Conservation (phyloP, 37 sponge, comb jelly and placozoan species). For the Oopsacas minuta region DNA sequence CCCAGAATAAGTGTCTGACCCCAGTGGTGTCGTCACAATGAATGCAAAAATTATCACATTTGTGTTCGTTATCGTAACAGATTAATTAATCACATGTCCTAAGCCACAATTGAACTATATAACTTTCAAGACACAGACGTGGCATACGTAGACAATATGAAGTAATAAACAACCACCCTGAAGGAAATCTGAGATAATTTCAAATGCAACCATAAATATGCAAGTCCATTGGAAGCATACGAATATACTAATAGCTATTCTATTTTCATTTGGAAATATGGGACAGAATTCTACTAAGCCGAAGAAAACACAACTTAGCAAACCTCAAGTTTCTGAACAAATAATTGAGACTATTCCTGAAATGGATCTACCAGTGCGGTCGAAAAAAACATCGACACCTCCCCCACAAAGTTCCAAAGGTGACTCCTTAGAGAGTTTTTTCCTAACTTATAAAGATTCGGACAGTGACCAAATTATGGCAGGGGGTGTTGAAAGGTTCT, state of each 20-base stretch:
- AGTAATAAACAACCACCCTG: no score
- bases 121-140: no score
- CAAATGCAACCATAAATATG: neutral
- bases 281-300: neutral
- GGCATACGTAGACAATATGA: no score
- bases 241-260: neutral
- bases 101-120: no score
- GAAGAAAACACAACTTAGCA: neutral
- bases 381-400: neutral
- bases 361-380: neutral
- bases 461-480: conserved; percentile 60
- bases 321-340: neutral
- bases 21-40: no score
- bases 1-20: no score
- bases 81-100: no score
- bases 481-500: conserved; percentile 71
- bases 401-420: neutral
- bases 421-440: conserved; percentile 34
- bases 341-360: neutral
- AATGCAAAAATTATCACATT: no score
- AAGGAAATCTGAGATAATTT: neutral
- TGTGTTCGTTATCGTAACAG: no score
- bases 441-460: conserved; percentile 56
- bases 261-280: neutral
- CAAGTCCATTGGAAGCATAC: neutral